Base-by-base conservation (phyloP, 2,797 vertebrate genomes). In the Pelobates cultripes region DNA sequence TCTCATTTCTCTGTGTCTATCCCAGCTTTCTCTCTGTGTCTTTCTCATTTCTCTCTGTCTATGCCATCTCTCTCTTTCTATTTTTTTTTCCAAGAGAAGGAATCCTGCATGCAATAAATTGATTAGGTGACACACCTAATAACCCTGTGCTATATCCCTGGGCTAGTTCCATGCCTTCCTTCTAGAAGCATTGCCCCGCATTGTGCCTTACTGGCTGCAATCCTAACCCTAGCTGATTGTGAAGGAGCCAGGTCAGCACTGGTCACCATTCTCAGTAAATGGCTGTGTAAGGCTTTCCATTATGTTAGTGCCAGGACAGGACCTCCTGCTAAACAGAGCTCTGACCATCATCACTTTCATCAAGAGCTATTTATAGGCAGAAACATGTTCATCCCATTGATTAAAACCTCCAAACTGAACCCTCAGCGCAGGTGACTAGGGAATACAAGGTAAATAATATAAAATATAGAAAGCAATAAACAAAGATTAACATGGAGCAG, bases 271-370 rank as follows among this genome's bases (percentile, higher is more conserved):
- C 70, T 75, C n/a, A 71, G 71, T 28, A 55, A 75, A 43, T 79
- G 77, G 72, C 63, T 57, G 60, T 70, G 72, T 84, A 64, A 79
- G 66, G 72, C 43, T 43, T 71, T 71, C 77, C 72, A 74, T 84
- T 84, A 84, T 84, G 28, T 75, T 57, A 17, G 43, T 47, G 15
- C 40, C 60, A 7, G 51, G 73, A 55, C 43, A n/a, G 57, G 60
- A 41, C 64, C 76, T 63, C 40, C 28, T 75, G 57, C 61, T 40
- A 70, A 47, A 57, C 75, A 67, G 43, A 61, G 70, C n/a, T 45
- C 66, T 75, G n/a, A 12, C 43, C 14, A 75, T 51, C 61, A 66
- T 64, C 70, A 42, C 14, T 61, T 14, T 28, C 15, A 84, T 51
- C 57, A 75, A 69, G 63, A 66, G 77, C 69, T 73, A 43, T 66